Percentiles rank a stretch among this genome's conserved stretches.
phyloP scores from a whole-genome alignment of 2,797 vertebrate genomes.

The Glossophaga mutica region DNA sequence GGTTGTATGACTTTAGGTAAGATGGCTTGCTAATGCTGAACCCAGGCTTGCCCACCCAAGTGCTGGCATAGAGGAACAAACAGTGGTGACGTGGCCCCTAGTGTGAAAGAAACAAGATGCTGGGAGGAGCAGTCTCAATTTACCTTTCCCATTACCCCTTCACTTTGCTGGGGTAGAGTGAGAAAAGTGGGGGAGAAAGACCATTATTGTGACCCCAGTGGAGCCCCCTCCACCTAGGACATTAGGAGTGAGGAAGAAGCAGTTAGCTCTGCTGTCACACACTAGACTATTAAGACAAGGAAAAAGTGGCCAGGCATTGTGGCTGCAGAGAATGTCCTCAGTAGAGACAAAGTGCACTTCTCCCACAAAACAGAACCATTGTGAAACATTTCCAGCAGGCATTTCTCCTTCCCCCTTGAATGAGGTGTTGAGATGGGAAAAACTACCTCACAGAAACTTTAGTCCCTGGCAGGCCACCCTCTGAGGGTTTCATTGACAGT shows the following conservation, averaged over 20 bases:
- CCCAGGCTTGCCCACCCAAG: too few relatives aligned
- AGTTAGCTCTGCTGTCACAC: not conserved
- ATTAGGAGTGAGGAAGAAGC: not conserved
- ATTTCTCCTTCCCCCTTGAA: not conserved
- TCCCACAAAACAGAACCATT: not conserved
- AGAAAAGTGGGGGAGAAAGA: not conserved
- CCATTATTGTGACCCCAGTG: too few relatives aligned
- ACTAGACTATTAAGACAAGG: not conserved
- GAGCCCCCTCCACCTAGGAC: not conserved
- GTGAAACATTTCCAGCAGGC: not conserved
- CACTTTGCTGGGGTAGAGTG: not conserved
- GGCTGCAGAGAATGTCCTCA: not conserved
- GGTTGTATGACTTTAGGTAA: not conserved
- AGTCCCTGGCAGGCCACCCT: not conserved
- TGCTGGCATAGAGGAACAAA: not conserved
- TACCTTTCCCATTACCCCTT: not conserved
- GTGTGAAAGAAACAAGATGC: not conserved
- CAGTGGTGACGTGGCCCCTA: not conserved
- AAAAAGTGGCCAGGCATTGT: not conserved
- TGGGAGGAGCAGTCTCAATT: not conserved
- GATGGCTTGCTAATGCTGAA: not conserved
- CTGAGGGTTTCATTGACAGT: not conserved
- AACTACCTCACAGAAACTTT: constrained; percentile 9
- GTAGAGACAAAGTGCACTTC: not conserved
- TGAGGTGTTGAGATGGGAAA: not conserved